A percentile compares a stretch with the other conserved stretches of the same genome.
These are phyloP conservation scores for Volucella inanis DNA, from an alignment of 2,888 invertebrate species.

Conservation along the genomic window DNA sequence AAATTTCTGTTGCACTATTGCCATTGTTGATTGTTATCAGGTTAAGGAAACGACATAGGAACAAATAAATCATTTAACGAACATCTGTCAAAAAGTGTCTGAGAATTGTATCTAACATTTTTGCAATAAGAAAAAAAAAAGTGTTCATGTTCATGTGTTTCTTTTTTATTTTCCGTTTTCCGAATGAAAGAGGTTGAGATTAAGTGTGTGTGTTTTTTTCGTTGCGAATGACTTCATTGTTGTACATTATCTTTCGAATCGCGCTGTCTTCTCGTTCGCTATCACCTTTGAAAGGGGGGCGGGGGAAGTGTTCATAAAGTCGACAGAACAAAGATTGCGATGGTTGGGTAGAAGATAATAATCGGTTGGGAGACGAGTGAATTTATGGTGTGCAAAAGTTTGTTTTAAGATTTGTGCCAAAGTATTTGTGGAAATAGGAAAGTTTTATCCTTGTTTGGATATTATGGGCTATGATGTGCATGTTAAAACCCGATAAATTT, in stretches of 20 bases:
- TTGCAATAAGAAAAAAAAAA: not conserved
- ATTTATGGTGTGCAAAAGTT: conserved; percentile 30
- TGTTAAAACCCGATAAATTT: not conserved
- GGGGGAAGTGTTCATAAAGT: conserved; percentile 8
- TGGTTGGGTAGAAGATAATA: conserved; percentile 9
- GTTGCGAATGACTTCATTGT: conserved; percentile 12
- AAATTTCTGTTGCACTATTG: conserved; percentile 69
- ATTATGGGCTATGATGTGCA: not conserved
- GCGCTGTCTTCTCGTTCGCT: conserved; percentile 72
- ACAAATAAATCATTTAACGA: conserved; percentile 67
- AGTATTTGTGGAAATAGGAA: not conserved
- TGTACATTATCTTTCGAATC: conserved; percentile 71
- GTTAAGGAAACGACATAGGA: conserved; percentile 42
- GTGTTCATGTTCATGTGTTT: conserved; percentile 44
- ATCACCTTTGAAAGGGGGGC: conserved; percentile 32
- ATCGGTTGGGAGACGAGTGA: not conserved
- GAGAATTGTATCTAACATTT: not conserved
- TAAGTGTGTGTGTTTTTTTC: conserved; percentile 8
- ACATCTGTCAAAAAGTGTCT: conserved; percentile 71
- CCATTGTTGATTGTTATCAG: conserved; percentile 72
- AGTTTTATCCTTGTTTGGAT: not conserved
- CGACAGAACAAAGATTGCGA: not conserved
- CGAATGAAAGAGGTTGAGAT: conserved; percentile 15
- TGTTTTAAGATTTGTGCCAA: conserved; percentile 34
- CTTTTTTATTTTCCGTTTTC: conserved; percentile 5